phyloP scores from a whole-genome alignment of 2,888 invertebrate species.

The Hypsopygia costalis region DNA sequence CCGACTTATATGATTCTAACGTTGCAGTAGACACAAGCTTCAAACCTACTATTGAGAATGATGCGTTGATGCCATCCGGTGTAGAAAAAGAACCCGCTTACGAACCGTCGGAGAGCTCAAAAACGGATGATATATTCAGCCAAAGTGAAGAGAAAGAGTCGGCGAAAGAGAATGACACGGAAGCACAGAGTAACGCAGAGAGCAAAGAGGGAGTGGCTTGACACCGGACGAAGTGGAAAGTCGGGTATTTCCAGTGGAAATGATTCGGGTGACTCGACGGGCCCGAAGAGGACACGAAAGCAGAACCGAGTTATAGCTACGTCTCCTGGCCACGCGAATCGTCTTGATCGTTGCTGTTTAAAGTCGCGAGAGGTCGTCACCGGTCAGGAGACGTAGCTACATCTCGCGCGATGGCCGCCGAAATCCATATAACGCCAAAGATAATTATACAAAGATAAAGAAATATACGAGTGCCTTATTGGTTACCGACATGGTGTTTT shows the following conservation, averaged over 20 bases:
- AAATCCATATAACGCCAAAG: conserved; percentile 65
- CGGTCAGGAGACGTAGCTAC: conserved; percentile 5
- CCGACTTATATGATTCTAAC: conserved; percentile 47
- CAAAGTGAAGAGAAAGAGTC: conserved; percentile 24
- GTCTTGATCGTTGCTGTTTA: neutral
- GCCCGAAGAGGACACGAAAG: conserved; percentile 10
- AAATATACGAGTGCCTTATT: conserved; percentile 80
- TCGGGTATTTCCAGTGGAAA: conserved; percentile 67
- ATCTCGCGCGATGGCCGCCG: conserved; percentile 18
- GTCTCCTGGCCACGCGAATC: neutral
- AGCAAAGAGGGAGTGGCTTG: conserved; percentile 49
- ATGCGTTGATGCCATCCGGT: conserved; percentile 1
- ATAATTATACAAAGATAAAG: conserved; percentile 58
- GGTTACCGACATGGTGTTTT: conserved; percentile 73
- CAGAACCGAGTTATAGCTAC: conserved; percentile 1
- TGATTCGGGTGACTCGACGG: conserved; percentile 68
- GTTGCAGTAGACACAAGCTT: conserved; percentile 57
- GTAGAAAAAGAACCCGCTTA: conserved; percentile 8
- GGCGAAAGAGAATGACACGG: conserved; percentile 12
- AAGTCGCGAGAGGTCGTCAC: neutral
- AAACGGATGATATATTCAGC: conserved; percentile 45
- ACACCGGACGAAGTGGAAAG: conserved; percentile 49
- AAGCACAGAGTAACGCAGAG: conserved; percentile 21
- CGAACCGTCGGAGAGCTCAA: conserved; percentile 9
- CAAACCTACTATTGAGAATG: conserved; percentile 4